Base-by-base conservation (phyloP, 2,113 vertebrate species). In the Stomatorhinus ivindoensis region DNA sequence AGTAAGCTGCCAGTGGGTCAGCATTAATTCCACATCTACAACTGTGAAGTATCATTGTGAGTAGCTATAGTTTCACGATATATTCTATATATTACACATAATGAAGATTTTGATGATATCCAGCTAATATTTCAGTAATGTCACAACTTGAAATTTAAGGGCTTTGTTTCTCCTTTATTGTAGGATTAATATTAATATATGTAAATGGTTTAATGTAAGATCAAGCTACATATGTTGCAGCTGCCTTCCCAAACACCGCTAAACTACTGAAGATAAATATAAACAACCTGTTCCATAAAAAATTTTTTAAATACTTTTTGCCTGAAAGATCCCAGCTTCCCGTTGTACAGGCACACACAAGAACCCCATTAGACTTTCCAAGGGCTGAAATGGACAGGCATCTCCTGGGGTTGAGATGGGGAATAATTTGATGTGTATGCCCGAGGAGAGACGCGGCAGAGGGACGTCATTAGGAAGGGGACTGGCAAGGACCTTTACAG, bases 1-100 rank as follows among this genome's bases (percentile, higher is more conserved):
- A 95, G 93, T 93, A 92, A 95, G 93, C 93, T 93, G 92, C 92
- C 92, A 92, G 93, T 93, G 92, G 95, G 94, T 96, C 94, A 95
- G 94, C 93, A 93, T 92, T 95, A 94, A 93, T 91, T 92, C 93
- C 93, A 93, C 93, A 92, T 94, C 93, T 94, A 94, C 95, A 94
- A 95, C 95, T 95, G 95, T 91, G 92, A 90, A 94, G 94, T 95
- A 95, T 91, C 92, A 92, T 91, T 91, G 27, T 76, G 31, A 31
- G 10, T 35, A 76, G 9, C n/a, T 35, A 17, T 76, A 31, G 27
- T 76, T 76, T 76, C 10, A 31, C 11, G 31, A 9, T 76, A 27
- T 35, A 13, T 76, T 31, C n/a, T 35, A 76, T 35, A 58, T 58
- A 58, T 58, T 58, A 58, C 8, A 50, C 11, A 7, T 58, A 19